These are phyloP conservation scores for Nymphalis urticae DNA, from an alignment of 2,888 invertebrate species.

Conservation along the genomic window DNA sequence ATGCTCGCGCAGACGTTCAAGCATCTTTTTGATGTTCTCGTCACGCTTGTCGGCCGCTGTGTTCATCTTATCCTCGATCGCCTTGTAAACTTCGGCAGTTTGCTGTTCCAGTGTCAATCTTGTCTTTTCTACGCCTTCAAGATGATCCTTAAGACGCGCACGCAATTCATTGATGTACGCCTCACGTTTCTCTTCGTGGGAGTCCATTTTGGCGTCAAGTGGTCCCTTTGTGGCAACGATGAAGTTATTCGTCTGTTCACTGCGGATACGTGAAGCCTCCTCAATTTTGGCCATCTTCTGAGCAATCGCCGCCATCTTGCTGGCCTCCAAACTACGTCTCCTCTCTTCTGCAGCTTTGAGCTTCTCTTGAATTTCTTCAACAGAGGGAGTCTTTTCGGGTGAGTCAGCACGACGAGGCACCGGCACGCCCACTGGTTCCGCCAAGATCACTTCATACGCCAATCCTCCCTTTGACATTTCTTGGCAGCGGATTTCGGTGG, in stretches of 20 bases:
- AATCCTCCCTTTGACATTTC: conserved; percentile 95
- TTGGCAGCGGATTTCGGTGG: conserved; percentile 95
- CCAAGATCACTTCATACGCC: conserved; percentile 95
- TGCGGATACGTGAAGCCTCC: conserved; percentile 93
- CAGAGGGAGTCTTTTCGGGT: conserved; percentile 87
- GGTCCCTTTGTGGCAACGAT: conserved; percentile 93
- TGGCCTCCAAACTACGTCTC: conserved; percentile 92
- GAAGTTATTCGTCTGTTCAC: conserved; percentile 92
- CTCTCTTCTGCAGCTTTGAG: conserved; percentile 96
- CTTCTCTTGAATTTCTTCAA: conserved; percentile 95
- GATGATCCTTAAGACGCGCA: conserved; percentile 90
- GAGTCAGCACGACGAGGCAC: conserved; percentile 86
- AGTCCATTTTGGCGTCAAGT: conserved; percentile 95
- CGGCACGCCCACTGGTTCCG: conserved; percentile 88
- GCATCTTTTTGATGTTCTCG: conserved; percentile 94
- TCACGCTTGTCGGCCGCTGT: conserved; percentile 94
- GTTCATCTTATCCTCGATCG: conserved; percentile 93
- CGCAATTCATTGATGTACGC: conserved; percentile 94
- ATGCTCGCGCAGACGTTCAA: conserved; percentile 94
- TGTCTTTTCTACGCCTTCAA: conserved; percentile 84
- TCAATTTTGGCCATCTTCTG: conserved; percentile 93
- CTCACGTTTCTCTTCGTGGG: conserved; percentile 94
- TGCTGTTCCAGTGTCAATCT: conserved; percentile 91
- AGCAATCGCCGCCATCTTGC: conserved; percentile 90
- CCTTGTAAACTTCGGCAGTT: conserved; percentile 91